Conservation (phyloP, 2,113 vertebrate genomes). For the Cyphomyrus plagiostoma region DNA sequence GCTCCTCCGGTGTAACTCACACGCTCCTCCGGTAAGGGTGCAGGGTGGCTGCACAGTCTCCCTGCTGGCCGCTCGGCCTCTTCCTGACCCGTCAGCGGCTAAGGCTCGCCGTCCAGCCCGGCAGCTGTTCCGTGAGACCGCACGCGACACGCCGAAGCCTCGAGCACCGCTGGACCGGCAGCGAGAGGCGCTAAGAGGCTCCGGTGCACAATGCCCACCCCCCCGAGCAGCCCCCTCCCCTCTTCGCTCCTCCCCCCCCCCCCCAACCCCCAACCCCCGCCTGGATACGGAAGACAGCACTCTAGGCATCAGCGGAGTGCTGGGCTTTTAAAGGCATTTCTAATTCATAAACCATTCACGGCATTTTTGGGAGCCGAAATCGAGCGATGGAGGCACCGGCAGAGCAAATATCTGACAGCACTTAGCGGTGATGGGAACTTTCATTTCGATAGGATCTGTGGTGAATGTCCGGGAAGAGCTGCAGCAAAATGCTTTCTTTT, state of each 20-base stretch:
- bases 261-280: neutral
- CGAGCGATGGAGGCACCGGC: neutral
- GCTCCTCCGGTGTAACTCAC: neutral
- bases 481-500: neutral
- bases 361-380: neutral
- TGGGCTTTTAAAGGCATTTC: neutral
- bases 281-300: neutral
- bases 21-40: neutral
- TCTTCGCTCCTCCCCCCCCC: slow-evolving; percentile 22
- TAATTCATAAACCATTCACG: neutral
- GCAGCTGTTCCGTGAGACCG: neutral
- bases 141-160: neutral
- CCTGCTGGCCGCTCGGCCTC: neutral
- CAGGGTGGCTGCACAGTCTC: neutral
- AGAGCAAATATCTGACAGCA: neutral
- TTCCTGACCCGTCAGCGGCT: neutral
- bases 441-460: neutral
- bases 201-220: slow-evolving; percentile 15
- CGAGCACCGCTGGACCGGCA: slow-evolving; percentile 42
- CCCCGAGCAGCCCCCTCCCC: slow-evolving; percentile 12
- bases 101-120: neutral
- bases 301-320: neutral
- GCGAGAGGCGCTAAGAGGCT: slow-evolving; percentile 22
- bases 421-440: neutral
- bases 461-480: neutral